A percentile compares a stretch with the other conserved stretches of the same genome.
These are phyloP conservation scores for Paramuricea clavata DNA, from an alignment of 92 coral and sea anemone species.

Conservation along the genomic window DNA sequence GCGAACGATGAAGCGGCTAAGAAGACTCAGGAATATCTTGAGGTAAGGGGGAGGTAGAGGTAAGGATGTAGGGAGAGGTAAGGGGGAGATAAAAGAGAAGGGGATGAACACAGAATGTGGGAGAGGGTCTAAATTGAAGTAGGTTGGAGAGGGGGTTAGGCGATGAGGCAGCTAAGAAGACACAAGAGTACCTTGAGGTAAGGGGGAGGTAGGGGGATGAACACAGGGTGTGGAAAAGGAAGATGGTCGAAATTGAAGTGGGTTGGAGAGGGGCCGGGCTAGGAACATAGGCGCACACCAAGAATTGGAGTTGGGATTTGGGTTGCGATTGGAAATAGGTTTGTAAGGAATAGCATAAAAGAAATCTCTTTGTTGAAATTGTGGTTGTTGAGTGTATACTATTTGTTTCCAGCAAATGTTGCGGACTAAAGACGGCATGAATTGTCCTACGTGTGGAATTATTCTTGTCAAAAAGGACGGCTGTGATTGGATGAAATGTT, in stretches of 20 bases:
- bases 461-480: conserved; percentile 95
- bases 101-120: not conserved
- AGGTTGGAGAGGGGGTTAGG: not conserved
- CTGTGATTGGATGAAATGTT: conserved; percentile 99
- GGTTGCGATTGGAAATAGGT: too few relatives aligned
- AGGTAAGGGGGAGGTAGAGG: conserved; percentile 61
- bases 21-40: conserved; percentile 86
- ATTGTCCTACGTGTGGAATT: conserved; percentile 87
- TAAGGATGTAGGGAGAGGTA: too few relatives aligned
- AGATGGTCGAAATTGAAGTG: too few relatives aligned
- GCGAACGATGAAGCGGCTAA: conserved; percentile 86
- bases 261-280: too few relatives aligned
- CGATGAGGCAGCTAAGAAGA: too few relatives aligned
- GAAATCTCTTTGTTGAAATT: too few relatives aligned
- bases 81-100: not conserved
- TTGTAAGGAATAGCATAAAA: too few relatives aligned
- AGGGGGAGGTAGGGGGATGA: not conserved
- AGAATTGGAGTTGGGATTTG: too few relatives aligned
- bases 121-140: too few relatives aligned
- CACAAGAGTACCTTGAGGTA: not conserved
- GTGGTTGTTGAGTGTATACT: too few relatives aligned
- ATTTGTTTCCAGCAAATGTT: conserved; percentile 88
- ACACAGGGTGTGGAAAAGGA: not conserved
- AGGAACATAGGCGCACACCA: too few relatives aligned
- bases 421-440: conserved; percentile 90